Evolutionary conservation across 2,797 vertebrate species (phyloP).

Genomic region (Carcharodon carcharias): DNA sequence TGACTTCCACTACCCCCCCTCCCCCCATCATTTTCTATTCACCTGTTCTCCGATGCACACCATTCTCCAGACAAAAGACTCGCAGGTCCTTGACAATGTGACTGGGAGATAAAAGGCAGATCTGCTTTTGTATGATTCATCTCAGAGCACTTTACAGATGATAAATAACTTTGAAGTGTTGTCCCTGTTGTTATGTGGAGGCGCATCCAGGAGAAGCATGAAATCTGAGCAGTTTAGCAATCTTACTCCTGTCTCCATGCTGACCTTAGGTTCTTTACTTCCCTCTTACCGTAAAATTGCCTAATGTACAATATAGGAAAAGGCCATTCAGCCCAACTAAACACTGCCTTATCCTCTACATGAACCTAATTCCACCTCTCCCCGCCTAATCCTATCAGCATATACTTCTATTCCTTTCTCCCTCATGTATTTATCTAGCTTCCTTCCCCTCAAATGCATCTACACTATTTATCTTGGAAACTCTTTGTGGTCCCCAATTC

Average conservation of each 20-base stretch:
- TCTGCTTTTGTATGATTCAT: neutral
- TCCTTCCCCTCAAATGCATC: too few species aligned
- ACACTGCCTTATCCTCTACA: neutral
- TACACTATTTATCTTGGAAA: too few species aligned
- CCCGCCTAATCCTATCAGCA: neutral
- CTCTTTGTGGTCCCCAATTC: too few species aligned
- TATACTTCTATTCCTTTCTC: too few species aligned
- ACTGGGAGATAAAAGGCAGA: neutral
- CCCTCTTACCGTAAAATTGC: too few species aligned
- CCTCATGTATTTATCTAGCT: too few species aligned
- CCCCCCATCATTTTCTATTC: neutral
- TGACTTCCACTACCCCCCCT: neutral
- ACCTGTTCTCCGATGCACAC: neutral
- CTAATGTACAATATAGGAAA: too few species aligned
- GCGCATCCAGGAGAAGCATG: neutral
- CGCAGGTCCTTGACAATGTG: neutral
- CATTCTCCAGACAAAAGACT: neutral
- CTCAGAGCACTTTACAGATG: neutral
- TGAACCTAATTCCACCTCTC: neutral
- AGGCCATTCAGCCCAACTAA: neutral
- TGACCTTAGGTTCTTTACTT: neutral
- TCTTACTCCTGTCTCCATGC: neutral
- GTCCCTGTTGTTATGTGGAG: neutral
- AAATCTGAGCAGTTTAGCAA: neutral
- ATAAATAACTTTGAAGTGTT: neutral